Conservation (phyloP, 2,113 vertebrate species). For the Trematomus loennbergii region DNA sequence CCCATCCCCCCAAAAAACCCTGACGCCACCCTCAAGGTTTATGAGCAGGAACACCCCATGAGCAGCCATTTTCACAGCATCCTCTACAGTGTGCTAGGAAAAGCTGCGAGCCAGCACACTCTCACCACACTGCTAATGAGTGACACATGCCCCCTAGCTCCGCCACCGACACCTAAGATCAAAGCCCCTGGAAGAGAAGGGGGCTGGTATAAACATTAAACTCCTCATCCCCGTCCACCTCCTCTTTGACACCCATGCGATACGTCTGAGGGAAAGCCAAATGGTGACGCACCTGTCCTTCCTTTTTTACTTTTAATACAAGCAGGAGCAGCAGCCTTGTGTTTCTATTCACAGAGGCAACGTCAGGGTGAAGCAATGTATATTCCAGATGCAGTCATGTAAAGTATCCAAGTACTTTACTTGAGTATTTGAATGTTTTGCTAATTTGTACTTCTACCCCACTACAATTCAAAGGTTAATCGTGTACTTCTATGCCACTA, state of each 20-base stretch:
- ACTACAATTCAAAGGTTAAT: too few species aligned
- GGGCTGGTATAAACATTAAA: slow-evolving; percentile 54
- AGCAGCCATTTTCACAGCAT: slow-evolving; percentile 76
- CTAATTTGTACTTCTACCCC: too few species aligned
- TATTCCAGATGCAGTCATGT: slow-evolving; percentile 48
- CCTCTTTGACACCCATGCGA: slow-evolving; percentile 77
- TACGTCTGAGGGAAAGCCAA: slow-evolving; percentile 74
- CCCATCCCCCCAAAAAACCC: neutral
- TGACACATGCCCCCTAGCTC: slow-evolving; percentile 75
- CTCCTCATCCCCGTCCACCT: slow-evolving; percentile 49
- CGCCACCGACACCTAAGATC: slow-evolving; percentile 78
- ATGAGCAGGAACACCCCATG: slow-evolving; percentile 67
- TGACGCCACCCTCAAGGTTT: slow-evolving; percentile 62
- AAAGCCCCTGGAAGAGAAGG: slow-evolving; percentile 76
- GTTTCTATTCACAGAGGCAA: slow-evolving; percentile 19
- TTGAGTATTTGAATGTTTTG: too few species aligned
- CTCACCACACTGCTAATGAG: slow-evolving; percentile 82
- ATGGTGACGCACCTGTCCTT: slow-evolving; percentile 81
- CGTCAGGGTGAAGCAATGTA: slow-evolving; percentile 31
- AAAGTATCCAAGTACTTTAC: too few species aligned
- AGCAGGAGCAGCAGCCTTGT: neutral
- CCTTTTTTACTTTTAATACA: slow-evolving; percentile 26
- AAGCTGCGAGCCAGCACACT: slow-evolving; percentile 67
- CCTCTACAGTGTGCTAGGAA: slow-evolving; percentile 53
- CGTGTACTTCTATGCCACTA: too few species aligned